Evolutionary conservation across 2,797 vertebrate genomes (phyloP).

Genomic region (Eulemur coronatus): DNA sequence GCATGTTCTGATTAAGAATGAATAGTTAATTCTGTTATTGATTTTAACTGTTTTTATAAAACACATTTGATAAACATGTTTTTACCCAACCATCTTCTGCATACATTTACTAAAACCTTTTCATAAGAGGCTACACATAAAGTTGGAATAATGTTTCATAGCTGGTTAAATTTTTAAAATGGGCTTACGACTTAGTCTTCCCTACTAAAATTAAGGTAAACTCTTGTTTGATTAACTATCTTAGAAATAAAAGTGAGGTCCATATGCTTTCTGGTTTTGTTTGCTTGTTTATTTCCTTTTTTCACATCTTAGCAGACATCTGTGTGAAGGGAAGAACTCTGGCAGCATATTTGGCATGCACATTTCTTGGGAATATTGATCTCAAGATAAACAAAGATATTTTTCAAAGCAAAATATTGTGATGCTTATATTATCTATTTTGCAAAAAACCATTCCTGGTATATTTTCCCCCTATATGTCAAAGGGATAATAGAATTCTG

Average conservation of each 20-base stretch:
- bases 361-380: conserved; percentile 32
- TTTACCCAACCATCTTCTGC: conserved; percentile 48
- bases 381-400: not conserved
- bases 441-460: conserved; percentile 46
- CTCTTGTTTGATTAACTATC: conserved; percentile 41
- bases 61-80: conserved; percentile 57
- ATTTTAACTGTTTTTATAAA: conserved; percentile 73
- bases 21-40: conserved; percentile 61
- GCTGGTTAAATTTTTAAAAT: conserved; percentile 22
- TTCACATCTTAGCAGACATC: not conserved
- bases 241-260: not conserved
- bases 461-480: not conserved
- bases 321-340: not conserved
- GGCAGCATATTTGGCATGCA: not conserved
- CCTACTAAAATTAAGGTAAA: conserved; percentile 1
- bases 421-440: conserved; percentile 31
- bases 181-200: not conserved
- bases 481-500: conserved; percentile 67
- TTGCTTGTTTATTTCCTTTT: not conserved
- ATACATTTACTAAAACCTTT: conserved; percentile 48
- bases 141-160: conserved; percentile 57
- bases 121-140: not conserved
- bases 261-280: not conserved
- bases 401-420: conserved; percentile 48
- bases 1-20: conserved; percentile 65